Conservation (phyloP, 2,797 vertebrate species). For the Gambelia wislizenii region DNA sequence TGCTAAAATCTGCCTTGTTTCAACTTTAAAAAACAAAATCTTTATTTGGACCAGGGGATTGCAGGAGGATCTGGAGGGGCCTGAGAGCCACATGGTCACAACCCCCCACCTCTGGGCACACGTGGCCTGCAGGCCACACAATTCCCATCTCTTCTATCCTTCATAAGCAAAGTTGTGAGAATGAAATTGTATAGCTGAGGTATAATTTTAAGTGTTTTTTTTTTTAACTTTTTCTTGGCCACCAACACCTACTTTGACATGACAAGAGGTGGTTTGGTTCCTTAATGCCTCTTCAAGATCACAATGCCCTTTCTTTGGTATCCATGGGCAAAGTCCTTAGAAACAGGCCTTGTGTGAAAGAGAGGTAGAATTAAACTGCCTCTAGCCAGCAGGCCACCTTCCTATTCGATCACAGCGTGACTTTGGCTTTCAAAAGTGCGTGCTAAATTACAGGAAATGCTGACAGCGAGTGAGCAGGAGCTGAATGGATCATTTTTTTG, state of each 20-base stretch:
- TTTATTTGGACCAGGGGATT: too few relatives aligned
- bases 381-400: slow-evolving; percentile 32
- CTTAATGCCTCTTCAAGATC: slow-evolving; percentile 41
- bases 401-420: neutral
- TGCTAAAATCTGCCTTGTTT: too few relatives aligned
- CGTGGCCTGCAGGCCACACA: too few relatives aligned
- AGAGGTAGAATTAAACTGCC: slow-evolving; percentile 52
- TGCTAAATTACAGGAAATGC: slow-evolving; percentile 35
- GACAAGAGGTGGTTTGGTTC: slow-evolving; percentile 53
- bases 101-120: too few relatives aligned
- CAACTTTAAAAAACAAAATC: too few relatives aligned
- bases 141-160: neutral
- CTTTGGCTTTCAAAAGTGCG: slow-evolving; percentile 44
- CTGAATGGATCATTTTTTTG: neutral
- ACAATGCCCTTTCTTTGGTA: slow-evolving; percentile 34
- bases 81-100: too few relatives aligned
- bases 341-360: slow-evolving; percentile 41
- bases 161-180: neutral
- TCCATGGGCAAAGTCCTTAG: slow-evolving; percentile 46
- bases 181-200: neutral
- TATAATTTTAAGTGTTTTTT: neutral
- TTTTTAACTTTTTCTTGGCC: slow-evolving; percentile 34
- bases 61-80: too few relatives aligned
- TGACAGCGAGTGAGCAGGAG: slow-evolving; percentile 33
- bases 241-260: slow-evolving; percentile 56